Evolutionary conservation across 1,140 invertebrate genomes (phyloP), one percentile per base, ranked within the genome.

Genomic region (Caenorhabditis elegans): DNA sequence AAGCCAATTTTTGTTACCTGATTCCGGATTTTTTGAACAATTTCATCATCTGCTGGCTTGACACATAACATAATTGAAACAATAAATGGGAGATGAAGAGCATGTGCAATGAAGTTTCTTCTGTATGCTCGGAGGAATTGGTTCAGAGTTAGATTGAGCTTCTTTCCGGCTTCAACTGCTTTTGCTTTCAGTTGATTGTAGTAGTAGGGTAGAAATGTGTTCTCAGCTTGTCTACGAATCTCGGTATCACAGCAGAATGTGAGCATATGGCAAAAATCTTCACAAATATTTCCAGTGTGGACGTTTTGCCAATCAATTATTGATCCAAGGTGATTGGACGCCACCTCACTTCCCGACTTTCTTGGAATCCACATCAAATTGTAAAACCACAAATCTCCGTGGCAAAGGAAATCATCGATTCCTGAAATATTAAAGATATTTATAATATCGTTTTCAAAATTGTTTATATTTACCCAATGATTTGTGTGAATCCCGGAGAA

Each of bases 231-330:
- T 70, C 60, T 39, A 3, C 60, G 4, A 3, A 26, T 70, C 22
- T 39, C n/a, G 13, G 60, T 70, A 24, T 70, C 60, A 28, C 60
- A 70, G 34, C 60, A 70, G 60, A 70, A 70, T 17, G 60, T 70
- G n/a, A 70, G 60, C 31, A 70, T 70, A 8, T 70, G 60, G 2
- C 60, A 39, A n/a, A 70, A 70, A 19, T 70, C 60, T 22, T 70
- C 60, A 39, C 24, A 24, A 39, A 70, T 43, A 8, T 26, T 70
- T 70, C 60, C 60, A 39, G 60, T 70, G 34, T 70, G 60, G 17
- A 70, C n/a, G 13, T 70, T 70, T 43, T 70, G 60, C 60, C 60
- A 70, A n/a, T 70, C 60, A 22, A 70, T 70, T 24, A 70, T 70
- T 0, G 60, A 31, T 34, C 60, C 60, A 22, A 70, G 60, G 6